These are phyloP conservation scores for Stegodyphus dumicola DNA, from an alignment of 1,140 invertebrate species.

Conservation along the genomic window DNA sequence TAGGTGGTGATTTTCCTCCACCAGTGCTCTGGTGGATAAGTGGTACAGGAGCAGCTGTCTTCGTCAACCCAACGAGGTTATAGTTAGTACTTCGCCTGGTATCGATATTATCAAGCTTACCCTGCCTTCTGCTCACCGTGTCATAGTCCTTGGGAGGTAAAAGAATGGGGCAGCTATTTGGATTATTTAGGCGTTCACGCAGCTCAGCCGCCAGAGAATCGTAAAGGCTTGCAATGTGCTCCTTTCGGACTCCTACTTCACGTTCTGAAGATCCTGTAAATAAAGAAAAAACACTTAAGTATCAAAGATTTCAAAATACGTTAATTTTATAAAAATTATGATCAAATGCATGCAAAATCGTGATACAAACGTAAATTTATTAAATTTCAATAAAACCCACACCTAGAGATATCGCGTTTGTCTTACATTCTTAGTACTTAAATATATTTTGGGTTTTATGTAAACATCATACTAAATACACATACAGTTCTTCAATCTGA, in stretches of 20 bases:
- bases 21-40: slow-evolving; percentile 5
- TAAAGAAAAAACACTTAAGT: too few species aligned
- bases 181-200: slow-evolving; percentile 80
- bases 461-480: too few species aligned
- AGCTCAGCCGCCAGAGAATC: slow-evolving; percentile 93
- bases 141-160: slow-evolving; percentile 94
- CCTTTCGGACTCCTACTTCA: slow-evolving; percentile 43
- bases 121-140: slow-evolving; percentile 79
- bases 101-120: slow-evolving; percentile 79
- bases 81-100: slow-evolving; percentile 69
- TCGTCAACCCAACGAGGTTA: slow-evolving; percentile 56
- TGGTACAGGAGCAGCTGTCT: slow-evolving; percentile 7
- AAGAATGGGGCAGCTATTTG: slow-evolving; percentile 78
- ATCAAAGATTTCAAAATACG: too few species aligned
- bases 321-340: too few species aligned
- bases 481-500: too few species aligned
- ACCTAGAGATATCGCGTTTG: too few species aligned
- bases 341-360: too few species aligned
- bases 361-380: too few species aligned
- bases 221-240: slow-evolving; percentile 76
- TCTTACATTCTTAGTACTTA: too few species aligned
- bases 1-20: slow-evolving; percentile 41
- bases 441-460: too few species aligned
- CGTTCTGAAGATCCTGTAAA: slow-evolving; percentile 46
- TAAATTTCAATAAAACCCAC: too few species aligned